Evolutionary conservation across 2,888 invertebrate species (phyloP).

Genomic region (Limenitis arthemis): DNA sequence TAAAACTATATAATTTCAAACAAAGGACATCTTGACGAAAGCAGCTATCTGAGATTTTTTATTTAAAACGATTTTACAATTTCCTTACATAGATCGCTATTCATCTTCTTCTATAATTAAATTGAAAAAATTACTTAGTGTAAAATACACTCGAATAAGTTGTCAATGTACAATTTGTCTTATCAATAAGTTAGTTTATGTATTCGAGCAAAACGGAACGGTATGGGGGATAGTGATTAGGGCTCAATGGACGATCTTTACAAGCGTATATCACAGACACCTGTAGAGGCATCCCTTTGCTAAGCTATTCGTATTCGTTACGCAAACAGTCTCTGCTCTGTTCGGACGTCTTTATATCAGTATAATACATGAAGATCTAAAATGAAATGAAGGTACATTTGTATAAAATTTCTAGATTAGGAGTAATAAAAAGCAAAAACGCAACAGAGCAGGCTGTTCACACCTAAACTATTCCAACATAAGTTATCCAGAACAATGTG

Average conservation of each 20-base stretch:
- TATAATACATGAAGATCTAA: neutral
- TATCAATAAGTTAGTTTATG: constrained; percentile 20
- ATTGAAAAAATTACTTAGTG: constrained; percentile 30
- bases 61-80: constrained; percentile 25
- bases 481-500: constrained; percentile 71
- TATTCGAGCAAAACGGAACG: constrained; percentile 25
- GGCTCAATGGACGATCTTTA: constrained; percentile 59
- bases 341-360: constrained; percentile 11
- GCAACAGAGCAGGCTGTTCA: constrained; percentile 34
- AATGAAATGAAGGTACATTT: constrained; percentile 2
- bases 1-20: constrained; percentile 27
- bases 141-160: constrained; percentile 29
- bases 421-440: constrained; percentile 10
- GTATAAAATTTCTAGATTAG: constrained; percentile 5
- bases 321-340: constrained; percentile 32
- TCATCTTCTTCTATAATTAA: constrained; percentile 29
- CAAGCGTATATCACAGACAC: constrained; percentile 69
- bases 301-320: constrained; percentile 38
- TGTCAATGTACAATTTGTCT: constrained; percentile 25
- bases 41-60: constrained; percentile 24
- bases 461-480: constrained; percentile 56
- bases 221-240: constrained; percentile 22
- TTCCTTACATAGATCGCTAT: constrained; percentile 28
- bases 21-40: constrained; percentile 18
- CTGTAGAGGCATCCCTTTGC: constrained; percentile 43